Conservation (phyloP, 2,797 vertebrate species). For the Tachyglossus aculeatus region DNA sequence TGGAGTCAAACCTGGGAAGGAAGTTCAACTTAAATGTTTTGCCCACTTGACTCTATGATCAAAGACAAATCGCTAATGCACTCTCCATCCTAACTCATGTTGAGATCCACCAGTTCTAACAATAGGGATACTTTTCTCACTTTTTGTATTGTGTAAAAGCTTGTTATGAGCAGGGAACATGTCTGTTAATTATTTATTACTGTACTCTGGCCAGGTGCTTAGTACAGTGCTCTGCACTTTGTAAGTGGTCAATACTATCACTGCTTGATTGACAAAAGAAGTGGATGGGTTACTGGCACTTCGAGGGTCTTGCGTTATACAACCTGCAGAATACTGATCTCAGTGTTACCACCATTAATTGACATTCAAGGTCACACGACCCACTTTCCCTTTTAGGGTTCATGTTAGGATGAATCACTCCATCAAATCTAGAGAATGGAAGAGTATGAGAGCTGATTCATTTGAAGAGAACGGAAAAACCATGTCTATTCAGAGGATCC, state of each 20-base stretch:
- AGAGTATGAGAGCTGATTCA: too few relatives aligned
- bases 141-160: too few relatives aligned
- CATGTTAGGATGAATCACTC: too few relatives aligned
- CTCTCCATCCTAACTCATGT: neutral
- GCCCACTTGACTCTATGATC: neutral
- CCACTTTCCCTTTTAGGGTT: too few relatives aligned
- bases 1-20: conserved; percentile 5
- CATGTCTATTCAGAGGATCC: conserved; percentile 3
- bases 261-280: neutral
- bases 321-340: neutral
- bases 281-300: neutral
- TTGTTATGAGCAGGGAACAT: too few relatives aligned
- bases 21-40: neutral
- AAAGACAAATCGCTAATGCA: neutral
- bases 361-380: too few relatives aligned
- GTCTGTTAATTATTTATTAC: too few relatives aligned
- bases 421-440: neutral
- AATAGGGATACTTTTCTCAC: neutral
- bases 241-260: too few relatives aligned
- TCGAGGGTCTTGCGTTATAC: neutral
- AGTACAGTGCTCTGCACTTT: too few relatives aligned
- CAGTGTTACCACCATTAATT: too few relatives aligned
- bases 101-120: neutral
- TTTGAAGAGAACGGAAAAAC: neutral
- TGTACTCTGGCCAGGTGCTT: too few relatives aligned